Conservation (phyloP, 2,888 invertebrate genomes). For the Sarcophaga caerulescens region DNA sequence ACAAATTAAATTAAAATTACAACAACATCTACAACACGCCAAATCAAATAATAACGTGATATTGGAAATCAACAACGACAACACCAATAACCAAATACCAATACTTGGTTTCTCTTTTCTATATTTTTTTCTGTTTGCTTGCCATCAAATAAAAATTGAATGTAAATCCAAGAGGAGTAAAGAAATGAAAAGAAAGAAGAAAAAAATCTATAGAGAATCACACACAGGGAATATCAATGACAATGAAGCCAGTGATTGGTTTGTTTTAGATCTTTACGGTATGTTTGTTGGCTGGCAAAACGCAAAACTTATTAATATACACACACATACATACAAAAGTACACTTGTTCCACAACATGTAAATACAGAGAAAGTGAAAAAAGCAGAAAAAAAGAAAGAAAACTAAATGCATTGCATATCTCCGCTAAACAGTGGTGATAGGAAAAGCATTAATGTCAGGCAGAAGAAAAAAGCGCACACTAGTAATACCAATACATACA, state of each 20-base stretch:
- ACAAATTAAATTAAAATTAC: constrained; percentile 43
- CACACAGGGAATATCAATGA: constrained; percentile 61
- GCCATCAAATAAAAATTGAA: constrained; percentile 18
- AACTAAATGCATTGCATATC: constrained; percentile 27
- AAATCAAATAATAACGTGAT: constrained; percentile 46
- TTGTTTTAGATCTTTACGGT: constrained; percentile 46
- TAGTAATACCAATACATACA: background rate
- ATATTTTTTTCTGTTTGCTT: background rate
- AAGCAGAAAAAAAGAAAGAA: background rate
- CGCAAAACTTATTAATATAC: background rate
- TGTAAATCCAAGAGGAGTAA: constrained; percentile 4
- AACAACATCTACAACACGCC: background rate
- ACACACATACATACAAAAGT: background rate
- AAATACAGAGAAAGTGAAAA: too few relatives aligned
- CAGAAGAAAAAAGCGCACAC: constrained; percentile 12
- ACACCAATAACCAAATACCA: too few relatives aligned
- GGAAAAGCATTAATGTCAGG: constrained; percentile 60
- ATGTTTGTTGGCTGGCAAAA: constrained; percentile 11
- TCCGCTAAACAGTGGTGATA: constrained; percentile 52
- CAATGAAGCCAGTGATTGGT: constrained; percentile 59
- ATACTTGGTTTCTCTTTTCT: background rate
- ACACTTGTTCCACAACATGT: background rate
- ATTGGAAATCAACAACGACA: constrained; percentile 7
- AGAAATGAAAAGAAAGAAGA: constrained; percentile 59
- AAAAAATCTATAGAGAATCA: constrained; percentile 49